A percentile compares a stretch with the other conserved stretches of the same genome.
phyloP scores from a whole-genome alignment of 2,888 invertebrate genomes.

The Melanostoma scalare region DNA sequence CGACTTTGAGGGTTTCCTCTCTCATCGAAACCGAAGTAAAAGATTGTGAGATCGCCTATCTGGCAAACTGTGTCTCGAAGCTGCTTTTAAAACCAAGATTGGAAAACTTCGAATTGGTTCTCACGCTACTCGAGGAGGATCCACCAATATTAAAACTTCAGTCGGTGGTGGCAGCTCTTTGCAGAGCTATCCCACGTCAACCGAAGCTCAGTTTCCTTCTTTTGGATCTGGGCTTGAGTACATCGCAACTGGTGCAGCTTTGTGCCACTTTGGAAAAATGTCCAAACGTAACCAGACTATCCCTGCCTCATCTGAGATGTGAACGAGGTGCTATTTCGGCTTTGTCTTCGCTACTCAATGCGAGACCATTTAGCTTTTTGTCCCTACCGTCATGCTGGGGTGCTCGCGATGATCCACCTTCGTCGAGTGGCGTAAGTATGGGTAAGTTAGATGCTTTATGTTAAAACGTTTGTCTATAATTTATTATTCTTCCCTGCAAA shows the following conservation, averaged over 20 bases:
- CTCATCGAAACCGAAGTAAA: constrained; percentile 83
- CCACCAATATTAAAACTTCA: constrained; percentile 83
- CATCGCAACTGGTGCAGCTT: constrained; percentile 83
- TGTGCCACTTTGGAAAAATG: constrained; percentile 83
- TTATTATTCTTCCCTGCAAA: not conserved
- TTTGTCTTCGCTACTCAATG: constrained; percentile 82
- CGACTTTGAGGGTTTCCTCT: constrained; percentile 83
- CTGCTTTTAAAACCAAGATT: constrained; percentile 82
- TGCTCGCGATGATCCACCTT: constrained; percentile 83
- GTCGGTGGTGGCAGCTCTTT: constrained; percentile 83
- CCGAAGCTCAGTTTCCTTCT: constrained; percentile 82
- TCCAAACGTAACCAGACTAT: constrained; percentile 83
- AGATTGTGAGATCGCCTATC: constrained; percentile 82
- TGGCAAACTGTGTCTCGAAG: constrained; percentile 82
- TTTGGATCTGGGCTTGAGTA: constrained; percentile 83
- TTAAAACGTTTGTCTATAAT: not conserved
- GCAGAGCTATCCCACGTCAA: constrained; percentile 77
- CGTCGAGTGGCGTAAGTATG: constrained; percentile 83
- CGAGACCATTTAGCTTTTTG: constrained; percentile 82
- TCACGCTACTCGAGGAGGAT: constrained; percentile 84
- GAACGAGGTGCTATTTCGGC: constrained; percentile 83
- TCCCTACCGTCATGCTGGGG: constrained; percentile 84
- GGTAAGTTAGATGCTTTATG: constrained; percentile 77
- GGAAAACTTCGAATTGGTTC: constrained; percentile 83
- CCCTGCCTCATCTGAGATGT: constrained; percentile 84